phyloP scores from a whole-genome alignment of 2,113 vertebrate species.

The Sminthopsis crassicaudata region DNA sequence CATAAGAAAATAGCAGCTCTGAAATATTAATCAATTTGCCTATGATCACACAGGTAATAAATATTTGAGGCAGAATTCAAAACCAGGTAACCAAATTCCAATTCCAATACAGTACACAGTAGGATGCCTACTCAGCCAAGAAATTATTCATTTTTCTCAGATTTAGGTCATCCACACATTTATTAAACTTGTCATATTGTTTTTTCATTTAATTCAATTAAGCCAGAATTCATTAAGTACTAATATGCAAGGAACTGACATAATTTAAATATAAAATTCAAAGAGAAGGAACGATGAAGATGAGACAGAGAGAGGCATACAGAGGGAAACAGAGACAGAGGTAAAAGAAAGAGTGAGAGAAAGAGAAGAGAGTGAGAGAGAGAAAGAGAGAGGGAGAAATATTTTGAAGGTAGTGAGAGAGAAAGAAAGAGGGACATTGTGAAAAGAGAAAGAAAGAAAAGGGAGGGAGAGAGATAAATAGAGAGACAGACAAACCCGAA shows the following conservation, averaged over 20 bases:
- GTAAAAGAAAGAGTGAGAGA: no score
- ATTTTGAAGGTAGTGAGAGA: no score
- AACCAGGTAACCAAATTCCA: not conserved
- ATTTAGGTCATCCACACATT: not conserved
- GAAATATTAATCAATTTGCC: not conserved
- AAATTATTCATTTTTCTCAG: not conserved
- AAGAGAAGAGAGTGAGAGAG: no score
- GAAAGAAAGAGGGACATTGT: no score
- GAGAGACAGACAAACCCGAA: no score
- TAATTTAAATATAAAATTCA: not conserved
- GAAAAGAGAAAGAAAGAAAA: no score
- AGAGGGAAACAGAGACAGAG: no score
- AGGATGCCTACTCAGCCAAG: not conserved
- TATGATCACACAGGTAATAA: not conserved
- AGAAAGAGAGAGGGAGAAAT: no score
- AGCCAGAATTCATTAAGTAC: not conserved
- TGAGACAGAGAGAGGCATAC: no score
- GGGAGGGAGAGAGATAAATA: no score
- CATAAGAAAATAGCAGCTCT: not conserved
- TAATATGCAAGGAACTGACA: not conserved
- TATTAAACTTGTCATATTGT: not conserved
- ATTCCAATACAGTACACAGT: not conserved
- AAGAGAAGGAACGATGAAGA: not conserved
- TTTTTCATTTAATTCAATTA: not conserved
- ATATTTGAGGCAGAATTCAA: not conserved